phyloP scores from a whole-genome alignment of 2,113 vertebrate genomes.

The Eretmochelys imbricata region DNA sequence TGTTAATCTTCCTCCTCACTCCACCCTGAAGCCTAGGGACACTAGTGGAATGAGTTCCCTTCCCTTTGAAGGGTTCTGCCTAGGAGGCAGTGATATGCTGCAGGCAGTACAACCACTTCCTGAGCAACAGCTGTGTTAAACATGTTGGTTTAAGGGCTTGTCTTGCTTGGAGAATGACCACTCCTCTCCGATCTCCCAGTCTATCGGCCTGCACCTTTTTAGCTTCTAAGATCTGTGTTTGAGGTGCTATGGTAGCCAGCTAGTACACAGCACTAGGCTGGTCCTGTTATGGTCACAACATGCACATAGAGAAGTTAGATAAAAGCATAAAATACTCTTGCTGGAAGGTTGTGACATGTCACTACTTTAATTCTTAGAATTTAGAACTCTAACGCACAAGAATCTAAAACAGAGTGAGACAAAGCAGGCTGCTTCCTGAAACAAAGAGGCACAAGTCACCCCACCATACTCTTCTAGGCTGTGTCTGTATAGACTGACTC shows the following conservation, averaged over 20 bases:
- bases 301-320: background rate
- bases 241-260: background rate
- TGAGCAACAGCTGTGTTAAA: background rate
- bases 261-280: background rate
- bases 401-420: background rate
- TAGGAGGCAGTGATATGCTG: background rate
- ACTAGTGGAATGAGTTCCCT: background rate
- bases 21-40: background rate
- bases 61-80: background rate
- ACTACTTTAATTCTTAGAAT: background rate
- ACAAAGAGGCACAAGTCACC: background rate
- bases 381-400: background rate
- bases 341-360: background rate
- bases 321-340: background rate
- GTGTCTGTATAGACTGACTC: background rate
- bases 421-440: background rate
- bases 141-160: background rate
- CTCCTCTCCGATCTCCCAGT: background rate
- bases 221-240: background rate
- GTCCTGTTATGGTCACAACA: background rate
- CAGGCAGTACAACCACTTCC: background rate
- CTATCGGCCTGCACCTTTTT: background rate
- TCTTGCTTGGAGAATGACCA: background rate
- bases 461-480: background rate
- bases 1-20: slow-evolving; percentile 43